phyloP scores from a whole-genome alignment of 1,140 invertebrate genomes.

The Caenorhabditis brenneri region DNA sequence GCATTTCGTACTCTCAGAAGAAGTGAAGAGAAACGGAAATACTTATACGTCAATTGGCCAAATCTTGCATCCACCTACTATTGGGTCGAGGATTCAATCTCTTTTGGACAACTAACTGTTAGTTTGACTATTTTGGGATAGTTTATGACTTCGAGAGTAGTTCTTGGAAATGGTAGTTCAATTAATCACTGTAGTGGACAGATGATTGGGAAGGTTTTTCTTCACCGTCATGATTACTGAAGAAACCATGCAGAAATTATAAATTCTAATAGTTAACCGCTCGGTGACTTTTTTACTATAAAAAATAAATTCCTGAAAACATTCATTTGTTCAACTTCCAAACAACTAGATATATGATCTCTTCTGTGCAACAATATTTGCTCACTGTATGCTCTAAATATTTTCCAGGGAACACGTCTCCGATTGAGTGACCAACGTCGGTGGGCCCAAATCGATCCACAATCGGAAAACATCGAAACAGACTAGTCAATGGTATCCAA shows the following conservation, averaged over 20 bases:
- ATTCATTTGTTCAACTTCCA: too few relatives aligned
- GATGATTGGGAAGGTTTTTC: too few relatives aligned
- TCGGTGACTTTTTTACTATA: too few relatives aligned
- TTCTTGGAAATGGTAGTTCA: too few relatives aligned
- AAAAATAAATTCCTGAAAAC: too few relatives aligned
- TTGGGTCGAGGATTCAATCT: constrained; percentile 57
- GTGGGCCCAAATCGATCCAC: constrained; percentile 41
- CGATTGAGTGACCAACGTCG: constrained; percentile 46
- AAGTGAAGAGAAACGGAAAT: constrained; percentile 51
- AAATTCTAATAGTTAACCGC: too few relatives aligned
- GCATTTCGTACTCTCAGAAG: constrained; percentile 48
- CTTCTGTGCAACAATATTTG: not conserved
- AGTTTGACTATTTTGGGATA: too few relatives aligned
- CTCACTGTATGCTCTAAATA: too few relatives aligned
- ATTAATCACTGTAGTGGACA: too few relatives aligned
- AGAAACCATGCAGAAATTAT: too few relatives aligned
- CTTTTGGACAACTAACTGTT: constrained; percentile 52
- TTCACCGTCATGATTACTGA: too few relatives aligned
- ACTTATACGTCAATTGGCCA: constrained; percentile 50
- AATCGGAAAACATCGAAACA: constrained; percentile 24
- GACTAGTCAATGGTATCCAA: constrained; percentile 38
- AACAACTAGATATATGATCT: not conserved
- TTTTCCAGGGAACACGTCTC: constrained; percentile 46
- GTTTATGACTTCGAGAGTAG: too few relatives aligned
- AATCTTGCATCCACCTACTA: constrained; percentile 48